phyloP scores from a whole-genome alignment of 2,888 invertebrate species.

The Ecdyonurus torrentis region DNA sequence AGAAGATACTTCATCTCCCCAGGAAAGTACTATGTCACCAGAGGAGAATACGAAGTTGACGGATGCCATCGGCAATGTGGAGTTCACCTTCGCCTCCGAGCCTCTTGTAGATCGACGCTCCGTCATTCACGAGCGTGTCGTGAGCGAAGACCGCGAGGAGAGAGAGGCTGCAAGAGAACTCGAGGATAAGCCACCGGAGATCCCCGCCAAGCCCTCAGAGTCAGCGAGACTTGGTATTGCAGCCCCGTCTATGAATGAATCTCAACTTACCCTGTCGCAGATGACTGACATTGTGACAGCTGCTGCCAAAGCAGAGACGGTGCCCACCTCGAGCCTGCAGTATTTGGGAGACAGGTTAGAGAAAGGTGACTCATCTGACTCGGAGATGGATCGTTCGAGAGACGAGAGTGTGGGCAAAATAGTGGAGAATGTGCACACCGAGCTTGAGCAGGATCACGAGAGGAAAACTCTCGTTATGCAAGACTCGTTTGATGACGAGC shows the following conservation, averaged over 20 bases:
- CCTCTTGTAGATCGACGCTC: not conserved
- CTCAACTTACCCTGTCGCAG: not conserved
- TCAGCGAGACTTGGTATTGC: not conserved
- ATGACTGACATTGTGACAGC: too few species aligned
- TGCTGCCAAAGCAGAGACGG: too few species aligned
- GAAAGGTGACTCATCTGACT: conserved; percentile 40
- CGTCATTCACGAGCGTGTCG: not conserved
- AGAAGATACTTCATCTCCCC: conserved; percentile 10
- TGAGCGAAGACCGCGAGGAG: conserved; percentile 1
- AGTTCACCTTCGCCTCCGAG: conserved; percentile 27
- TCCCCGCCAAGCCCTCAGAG: not conserved
- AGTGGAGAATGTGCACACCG: conserved; percentile 3
- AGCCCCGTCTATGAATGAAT: not conserved
- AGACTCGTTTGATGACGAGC: conserved; percentile 70
- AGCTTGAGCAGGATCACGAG: conserved; percentile 42
- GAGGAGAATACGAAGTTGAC: conserved; percentile 15
- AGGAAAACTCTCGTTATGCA: conserved; percentile 57
- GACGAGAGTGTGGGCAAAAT: too few species aligned
- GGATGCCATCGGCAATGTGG: conserved; percentile 31
- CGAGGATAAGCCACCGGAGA: not conserved
- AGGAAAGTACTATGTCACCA: conserved; percentile 11
- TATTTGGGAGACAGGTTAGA: conserved; percentile 10
- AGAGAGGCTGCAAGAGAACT: not conserved
- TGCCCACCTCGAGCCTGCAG: not conserved
- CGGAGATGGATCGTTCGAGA: conserved; percentile 37